A percentile compares a stretch with the other conserved stretches of the same genome.
These are phyloP conservation scores for Hepsetus odoe DNA, from an alignment of 2,113 vertebrate genomes.

Conservation along the genomic window DNA sequence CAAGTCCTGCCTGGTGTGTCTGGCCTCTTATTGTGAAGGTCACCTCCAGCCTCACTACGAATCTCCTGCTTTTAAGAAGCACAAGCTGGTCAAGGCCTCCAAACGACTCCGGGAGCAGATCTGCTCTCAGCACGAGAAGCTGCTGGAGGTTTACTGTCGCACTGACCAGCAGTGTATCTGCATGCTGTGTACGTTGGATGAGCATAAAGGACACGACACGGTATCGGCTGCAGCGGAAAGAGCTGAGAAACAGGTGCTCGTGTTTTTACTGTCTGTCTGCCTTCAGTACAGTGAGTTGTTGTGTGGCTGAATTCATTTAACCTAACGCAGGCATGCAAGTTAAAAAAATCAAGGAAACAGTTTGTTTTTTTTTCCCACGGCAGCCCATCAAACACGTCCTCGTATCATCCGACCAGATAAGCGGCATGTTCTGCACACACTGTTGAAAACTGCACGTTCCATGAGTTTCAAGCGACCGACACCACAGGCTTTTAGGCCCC, in stretches of 20 bases:
- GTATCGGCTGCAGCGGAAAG: constrained; percentile 13
- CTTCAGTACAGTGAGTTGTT: no score
- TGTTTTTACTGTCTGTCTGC: not conserved
- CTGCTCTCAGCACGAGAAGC: constrained; percentile 15
- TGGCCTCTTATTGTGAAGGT: not conserved
- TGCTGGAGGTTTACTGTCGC: constrained; percentile 11
- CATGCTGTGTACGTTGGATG: not conserved
- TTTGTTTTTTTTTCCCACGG: no score
- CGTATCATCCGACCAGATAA: no score
- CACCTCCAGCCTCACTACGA: not conserved
- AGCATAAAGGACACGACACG: not conserved
- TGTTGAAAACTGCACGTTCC: no score
- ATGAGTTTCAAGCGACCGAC: no score
- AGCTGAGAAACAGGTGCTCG: constrained; percentile 32
- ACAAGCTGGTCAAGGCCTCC: not conserved
- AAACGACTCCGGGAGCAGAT: constrained; percentile 2
- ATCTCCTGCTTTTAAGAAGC: not conserved
- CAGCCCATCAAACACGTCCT: no score
- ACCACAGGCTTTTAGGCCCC: no score
- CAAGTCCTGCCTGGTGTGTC: not conserved
- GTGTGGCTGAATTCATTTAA: no score
- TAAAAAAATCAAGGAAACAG: no score
- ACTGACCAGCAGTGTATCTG: constrained; percentile 10
- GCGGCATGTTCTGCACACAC: no score
- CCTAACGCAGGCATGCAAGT: no score